Conservation (phyloP, 2,797 vertebrate species). For the Gorsachius magnificus region DNA sequence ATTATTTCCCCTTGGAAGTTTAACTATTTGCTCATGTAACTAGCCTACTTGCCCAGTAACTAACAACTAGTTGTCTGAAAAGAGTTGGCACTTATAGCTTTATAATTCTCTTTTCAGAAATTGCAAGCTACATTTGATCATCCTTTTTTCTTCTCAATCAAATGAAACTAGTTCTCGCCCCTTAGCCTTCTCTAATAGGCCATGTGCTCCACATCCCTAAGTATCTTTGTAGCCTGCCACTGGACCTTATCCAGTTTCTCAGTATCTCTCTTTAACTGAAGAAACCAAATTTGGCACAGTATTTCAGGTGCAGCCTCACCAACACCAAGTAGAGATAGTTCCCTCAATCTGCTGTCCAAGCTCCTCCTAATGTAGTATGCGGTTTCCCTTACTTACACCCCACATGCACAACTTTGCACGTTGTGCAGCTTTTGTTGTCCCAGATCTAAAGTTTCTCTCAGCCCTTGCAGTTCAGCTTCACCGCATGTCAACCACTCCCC, state of each 20-base stretch:
- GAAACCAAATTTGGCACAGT: not conserved
- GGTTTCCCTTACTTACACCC: not conserved
- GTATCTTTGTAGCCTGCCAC: not conserved
- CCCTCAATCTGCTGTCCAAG: not conserved
- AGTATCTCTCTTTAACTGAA: not conserved
- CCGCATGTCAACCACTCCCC: accelerated
- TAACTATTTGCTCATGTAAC: not conserved
- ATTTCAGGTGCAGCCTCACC: not conserved
- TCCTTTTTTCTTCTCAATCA: not conserved
- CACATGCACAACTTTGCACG: not conserved
- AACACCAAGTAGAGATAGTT: not conserved
- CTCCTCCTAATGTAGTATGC: not conserved
- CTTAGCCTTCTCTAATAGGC: not conserved
- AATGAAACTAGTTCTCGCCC: not conserved
- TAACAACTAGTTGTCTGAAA: not conserved
- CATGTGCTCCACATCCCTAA: not conserved
- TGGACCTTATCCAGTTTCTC: not conserved
- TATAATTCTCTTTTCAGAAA: not conserved
- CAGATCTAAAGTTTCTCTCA: not conserved
- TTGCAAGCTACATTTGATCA: not conserved
- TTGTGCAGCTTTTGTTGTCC: not conserved
- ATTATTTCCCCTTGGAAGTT: not conserved
- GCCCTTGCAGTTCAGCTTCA: not conserved
- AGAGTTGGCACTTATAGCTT: not conserved
- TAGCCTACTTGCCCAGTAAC: not conserved